Evolutionary conservation across 1,140 invertebrate genomes (phyloP).

Genomic region (Portunus trituberculatus): DNA sequence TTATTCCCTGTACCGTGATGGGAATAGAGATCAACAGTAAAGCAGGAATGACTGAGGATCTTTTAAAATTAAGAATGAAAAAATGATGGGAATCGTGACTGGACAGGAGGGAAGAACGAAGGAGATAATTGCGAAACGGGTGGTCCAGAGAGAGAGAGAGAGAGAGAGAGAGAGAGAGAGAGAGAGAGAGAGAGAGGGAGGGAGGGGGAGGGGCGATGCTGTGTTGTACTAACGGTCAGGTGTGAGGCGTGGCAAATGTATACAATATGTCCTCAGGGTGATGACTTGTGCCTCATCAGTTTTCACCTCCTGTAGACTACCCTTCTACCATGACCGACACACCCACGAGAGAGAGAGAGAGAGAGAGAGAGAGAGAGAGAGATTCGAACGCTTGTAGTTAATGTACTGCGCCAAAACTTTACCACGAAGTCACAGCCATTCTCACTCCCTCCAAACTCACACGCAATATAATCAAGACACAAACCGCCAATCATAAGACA

Average conservation of each 20-base stretch:
- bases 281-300: background rate
- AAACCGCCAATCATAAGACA: background rate
- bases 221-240: background rate
- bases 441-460: background rate
- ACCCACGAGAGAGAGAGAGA: background rate
- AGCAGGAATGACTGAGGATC: too few species aligned
- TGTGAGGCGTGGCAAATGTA: background rate
- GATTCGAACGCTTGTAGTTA: too few species aligned
- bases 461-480: background rate
- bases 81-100: background rate
- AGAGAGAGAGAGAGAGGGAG: constrained; percentile 37
- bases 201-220: background rate
- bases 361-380: too few species aligned
- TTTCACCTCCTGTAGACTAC: background rate
- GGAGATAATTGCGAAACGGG: background rate
- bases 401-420: too few species aligned
- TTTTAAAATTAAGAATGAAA: too few species aligned
- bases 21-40: too few species aligned
- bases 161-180: constrained; percentile 38
- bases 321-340: background rate
- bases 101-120: background rate
- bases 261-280: background rate
- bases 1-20: too few species aligned
- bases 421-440: background rate
- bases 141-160: background rate